Conservation (phyloP, 2,113 vertebrate species). For the Phylloscopus trochilus region DNA sequence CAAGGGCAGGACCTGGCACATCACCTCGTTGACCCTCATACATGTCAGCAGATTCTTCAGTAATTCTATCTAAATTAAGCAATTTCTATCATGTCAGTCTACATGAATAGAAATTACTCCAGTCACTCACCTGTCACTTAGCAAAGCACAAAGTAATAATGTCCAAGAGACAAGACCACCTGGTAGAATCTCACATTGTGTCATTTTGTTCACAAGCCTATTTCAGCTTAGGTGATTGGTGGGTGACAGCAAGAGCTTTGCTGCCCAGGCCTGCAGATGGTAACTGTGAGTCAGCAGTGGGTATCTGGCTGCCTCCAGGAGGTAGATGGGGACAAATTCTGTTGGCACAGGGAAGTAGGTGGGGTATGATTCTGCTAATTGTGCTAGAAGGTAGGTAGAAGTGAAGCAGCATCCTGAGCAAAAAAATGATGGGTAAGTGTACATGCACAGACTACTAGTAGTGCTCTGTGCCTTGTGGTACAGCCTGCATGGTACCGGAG, state of each 20-base stretch:
- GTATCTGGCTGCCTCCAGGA: background rate
- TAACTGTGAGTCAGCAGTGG: background rate
- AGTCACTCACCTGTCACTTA: background rate
- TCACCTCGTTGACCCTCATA: background rate
- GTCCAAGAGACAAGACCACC: background rate
- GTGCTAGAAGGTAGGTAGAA: background rate
- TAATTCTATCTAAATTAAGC: background rate
- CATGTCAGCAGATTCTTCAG: background rate
- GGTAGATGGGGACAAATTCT: background rate
- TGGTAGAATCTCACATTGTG: background rate
- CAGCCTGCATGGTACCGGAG: rapidly evolving
- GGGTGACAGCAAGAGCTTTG: background rate
- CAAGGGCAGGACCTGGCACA: background rate
- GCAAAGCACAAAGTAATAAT: background rate
- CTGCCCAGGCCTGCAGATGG: background rate
- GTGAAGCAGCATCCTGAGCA: background rate
- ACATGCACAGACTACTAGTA: background rate
- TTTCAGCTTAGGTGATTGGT: background rate
- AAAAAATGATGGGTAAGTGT: background rate
- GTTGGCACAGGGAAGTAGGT: background rate
- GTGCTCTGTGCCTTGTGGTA: rapidly evolving
- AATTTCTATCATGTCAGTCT: background rate
- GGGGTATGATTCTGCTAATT: background rate
- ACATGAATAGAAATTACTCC: background rate
- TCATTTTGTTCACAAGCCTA: background rate